Percentiles rank a stretch among this genome's conserved stretches.
These are phyloP conservation scores for Pseudomyrmex dendroicus DNA, from an alignment of 1,140 invertebrate genomes.

Conservation along the genomic window DNA sequence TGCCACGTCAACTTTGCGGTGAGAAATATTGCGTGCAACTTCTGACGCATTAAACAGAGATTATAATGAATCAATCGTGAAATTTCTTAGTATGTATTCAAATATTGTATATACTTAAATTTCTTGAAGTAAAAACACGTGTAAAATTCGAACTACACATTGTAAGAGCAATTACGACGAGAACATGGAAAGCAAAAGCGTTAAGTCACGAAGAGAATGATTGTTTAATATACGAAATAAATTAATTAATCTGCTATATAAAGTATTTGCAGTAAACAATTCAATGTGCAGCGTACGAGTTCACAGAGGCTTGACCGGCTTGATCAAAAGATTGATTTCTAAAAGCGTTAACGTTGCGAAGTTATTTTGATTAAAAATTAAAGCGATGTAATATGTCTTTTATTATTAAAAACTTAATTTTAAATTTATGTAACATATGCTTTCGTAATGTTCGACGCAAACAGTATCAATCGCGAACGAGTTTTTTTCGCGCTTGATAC, in stretches of 20 bases:
- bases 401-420: too few species aligned
- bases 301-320: conserved; percentile 36
- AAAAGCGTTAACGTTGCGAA: neutral
- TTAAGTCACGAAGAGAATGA: conserved; percentile 45
- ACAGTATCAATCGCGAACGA: conserved; percentile 32
- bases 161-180: conserved; percentile 38
- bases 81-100: conserved; percentile 59
- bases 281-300: neutral
- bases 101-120: neutral
- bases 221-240: conserved; percentile 58
- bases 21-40: conserved; percentile 11
- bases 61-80: conserved; percentile 61
- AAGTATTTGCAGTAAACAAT: neutral
- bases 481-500: conserved; percentile 15
- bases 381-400: neutral
- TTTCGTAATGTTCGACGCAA: neutral
- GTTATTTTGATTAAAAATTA: neutral
- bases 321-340: neutral
- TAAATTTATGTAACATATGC: too few species aligned
- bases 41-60: conserved; percentile 1
- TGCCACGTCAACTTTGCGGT: conserved; percentile 33
- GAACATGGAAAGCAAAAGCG: conserved; percentile 53
- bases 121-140: conserved; percentile 57
- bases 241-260: conserved; percentile 21
- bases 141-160: conserved; percentile 57